Evolutionary conservation across 2,888 invertebrate species (phyloP).

Genomic region (Eupithecia abbreviata): DNA sequence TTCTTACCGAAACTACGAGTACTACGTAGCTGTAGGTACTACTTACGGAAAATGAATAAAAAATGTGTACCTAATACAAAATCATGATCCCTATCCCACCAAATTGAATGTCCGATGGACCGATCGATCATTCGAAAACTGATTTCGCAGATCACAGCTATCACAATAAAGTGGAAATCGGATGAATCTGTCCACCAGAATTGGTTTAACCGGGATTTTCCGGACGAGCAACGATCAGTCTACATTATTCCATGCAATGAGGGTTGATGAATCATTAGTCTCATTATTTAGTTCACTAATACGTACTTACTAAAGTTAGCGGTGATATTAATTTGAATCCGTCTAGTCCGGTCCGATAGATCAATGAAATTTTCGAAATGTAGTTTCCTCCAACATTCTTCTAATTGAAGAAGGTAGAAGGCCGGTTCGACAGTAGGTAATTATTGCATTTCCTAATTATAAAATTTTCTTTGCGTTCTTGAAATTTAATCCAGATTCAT

Average conservation of each 20-base stretch:
- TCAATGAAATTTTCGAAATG: conserved; percentile 1
- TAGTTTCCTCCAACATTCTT: background rate
- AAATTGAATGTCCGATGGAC: conserved; percentile 28
- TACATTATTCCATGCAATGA: conserved; percentile 52
- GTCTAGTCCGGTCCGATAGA: background rate
- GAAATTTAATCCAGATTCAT: background rate
- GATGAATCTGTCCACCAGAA: conserved; percentile 50
- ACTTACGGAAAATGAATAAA: no score
- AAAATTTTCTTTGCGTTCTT: background rate
- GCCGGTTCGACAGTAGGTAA: background rate
- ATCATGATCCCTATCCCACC: conserved; percentile 12
- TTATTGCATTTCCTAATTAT: background rate
- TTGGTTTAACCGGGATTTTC: conserved; percentile 66
- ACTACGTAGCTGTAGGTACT: no score
- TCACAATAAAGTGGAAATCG: conserved; percentile 45
- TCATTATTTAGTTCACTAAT: conserved; percentile 4
- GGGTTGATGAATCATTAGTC: background rate
- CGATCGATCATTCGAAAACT: conserved; percentile 40
- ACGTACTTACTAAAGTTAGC: background rate
- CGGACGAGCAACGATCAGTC: conserved; percentile 53
- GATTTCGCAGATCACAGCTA: conserved; percentile 39
- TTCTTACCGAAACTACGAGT: no score
- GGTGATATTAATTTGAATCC: background rate
- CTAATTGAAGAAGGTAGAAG: background rate
- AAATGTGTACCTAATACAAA: no score